Percentiles rank a stretch among this genome's conserved stretches.
Conservation (phyloP, 2,113 vertebrate genomes). For the Mus spicilegus region DNA sequence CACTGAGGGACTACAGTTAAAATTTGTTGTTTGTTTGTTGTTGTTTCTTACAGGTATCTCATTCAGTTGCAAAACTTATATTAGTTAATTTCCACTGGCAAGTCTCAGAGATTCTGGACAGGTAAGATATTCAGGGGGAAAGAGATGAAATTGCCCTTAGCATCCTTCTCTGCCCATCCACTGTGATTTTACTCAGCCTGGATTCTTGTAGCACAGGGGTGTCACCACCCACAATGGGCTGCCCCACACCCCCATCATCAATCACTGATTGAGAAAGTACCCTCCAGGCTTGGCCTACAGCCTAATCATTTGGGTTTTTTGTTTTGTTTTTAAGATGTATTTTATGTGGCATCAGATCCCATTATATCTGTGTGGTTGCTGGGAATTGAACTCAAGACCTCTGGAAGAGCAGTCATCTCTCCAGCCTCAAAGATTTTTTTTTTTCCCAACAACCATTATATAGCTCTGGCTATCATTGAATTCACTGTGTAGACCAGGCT, state of each 20-base stretch:
- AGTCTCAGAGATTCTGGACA: constrained; percentile 96
- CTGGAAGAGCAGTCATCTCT: too few relatives aligned
- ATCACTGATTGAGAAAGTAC: background rate
- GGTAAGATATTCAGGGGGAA: constrained; percentile 87
- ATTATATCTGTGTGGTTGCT: too few relatives aligned
- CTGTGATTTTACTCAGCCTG: background rate
- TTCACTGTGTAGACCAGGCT: background rate
- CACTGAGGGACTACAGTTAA: background rate
- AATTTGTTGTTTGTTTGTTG: constrained; percentile 57
- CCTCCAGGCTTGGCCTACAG: background rate
- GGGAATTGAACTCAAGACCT: too few relatives aligned
- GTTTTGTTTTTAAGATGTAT: background rate
- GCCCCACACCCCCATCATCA: too few relatives aligned
- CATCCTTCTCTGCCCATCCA: background rate
- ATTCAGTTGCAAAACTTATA: constrained; percentile 98
- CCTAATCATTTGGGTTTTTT: background rate
- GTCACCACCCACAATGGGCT: background rate
- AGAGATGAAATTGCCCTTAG: background rate
- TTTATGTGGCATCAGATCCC: too few relatives aligned
- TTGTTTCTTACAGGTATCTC: constrained; percentile 91
- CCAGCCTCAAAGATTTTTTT: background rate
- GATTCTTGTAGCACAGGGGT: background rate
- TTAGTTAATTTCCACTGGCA: constrained; percentile 99
- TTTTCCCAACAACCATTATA: background rate
- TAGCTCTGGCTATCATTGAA: background rate